phyloP scores from a whole-genome alignment of 2,797 vertebrate species.

The Thalassophryne amazonica region DNA sequence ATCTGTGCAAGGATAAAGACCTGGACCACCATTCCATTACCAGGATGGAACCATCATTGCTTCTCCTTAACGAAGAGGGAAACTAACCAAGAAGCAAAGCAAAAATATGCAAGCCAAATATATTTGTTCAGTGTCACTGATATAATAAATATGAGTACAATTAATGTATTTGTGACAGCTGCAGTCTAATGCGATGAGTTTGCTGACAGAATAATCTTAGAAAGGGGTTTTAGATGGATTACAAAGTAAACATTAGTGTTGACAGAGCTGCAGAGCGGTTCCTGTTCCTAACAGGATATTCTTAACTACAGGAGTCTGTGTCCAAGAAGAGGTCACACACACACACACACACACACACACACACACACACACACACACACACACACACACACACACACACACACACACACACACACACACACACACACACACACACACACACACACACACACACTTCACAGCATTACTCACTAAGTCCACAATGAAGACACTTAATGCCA shows the following conservation, averaged over 20 bases:
- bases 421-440: constrained; percentile 1
- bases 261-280: constrained; percentile 56
- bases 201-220: constrained; percentile 16
- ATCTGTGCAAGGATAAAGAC: too few relatives aligned
- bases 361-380: neutral
- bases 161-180: constrained; percentile 3
- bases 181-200: constrained; percentile 4
- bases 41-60: too few relatives aligned
- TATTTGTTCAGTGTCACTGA: too few relatives aligned
- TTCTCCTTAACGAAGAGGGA: too few relatives aligned
- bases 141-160: neutral
- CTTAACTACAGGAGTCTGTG: constrained; percentile 40
- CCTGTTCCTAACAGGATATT: constrained; percentile 61
- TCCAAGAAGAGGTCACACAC: constrained; percentile 37
- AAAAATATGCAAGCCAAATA: too few relatives aligned
- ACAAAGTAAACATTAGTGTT: constrained; percentile 55
- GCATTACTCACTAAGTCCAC: constrained; percentile 16
- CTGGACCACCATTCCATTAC: too few relatives aligned
- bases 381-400: constrained; percentile 5
- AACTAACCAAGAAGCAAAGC: too few relatives aligned
- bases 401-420: neutral
- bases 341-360: constrained; percentile 12
- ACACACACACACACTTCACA: neutral
- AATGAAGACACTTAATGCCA: constrained; percentile 17
- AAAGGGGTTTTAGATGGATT: constrained; percentile 30